Evolutionary conservation across 2,113 vertebrate species (phyloP).

Genomic region (Oryzias celebensis): DNA sequence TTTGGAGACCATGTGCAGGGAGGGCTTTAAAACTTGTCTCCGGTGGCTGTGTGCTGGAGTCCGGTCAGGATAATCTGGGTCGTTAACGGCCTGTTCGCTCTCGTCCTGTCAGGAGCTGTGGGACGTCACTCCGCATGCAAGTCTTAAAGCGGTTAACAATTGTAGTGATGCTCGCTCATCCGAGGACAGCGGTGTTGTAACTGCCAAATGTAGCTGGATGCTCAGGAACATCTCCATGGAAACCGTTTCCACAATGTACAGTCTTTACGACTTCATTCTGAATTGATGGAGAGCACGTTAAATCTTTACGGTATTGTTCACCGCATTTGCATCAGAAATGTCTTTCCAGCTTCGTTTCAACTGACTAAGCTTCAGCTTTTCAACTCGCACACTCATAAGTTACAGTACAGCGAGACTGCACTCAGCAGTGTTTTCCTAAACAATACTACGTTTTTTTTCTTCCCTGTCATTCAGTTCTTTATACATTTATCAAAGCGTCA

Average conservation of each 20-base stretch:
- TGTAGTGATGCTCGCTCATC: constrained; percentile 36
- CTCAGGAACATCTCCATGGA: constrained; percentile 45
- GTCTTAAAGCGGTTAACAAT: constrained; percentile 32
- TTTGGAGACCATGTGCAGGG: constrained; percentile 5
- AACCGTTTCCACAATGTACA: constrained; percentile 20
- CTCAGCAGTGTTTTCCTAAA: too few species aligned
- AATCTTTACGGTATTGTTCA: constrained; percentile 1
- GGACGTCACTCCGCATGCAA: constrained; percentile 28
- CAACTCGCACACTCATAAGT: background rate
- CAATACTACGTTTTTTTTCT: too few species aligned
- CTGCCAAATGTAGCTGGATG: constrained; percentile 16
- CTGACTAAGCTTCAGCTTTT: constrained; percentile 24
- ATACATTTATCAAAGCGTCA: too few species aligned
- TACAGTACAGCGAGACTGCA: too few species aligned
- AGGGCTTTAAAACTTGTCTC: constrained; percentile 37
- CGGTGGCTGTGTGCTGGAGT: constrained; percentile 31
- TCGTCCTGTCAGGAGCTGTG: constrained; percentile 37
- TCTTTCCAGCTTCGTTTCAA: background rate
- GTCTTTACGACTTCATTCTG: constrained; percentile 23
- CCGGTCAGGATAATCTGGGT: constrained; percentile 43
- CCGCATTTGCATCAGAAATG: background rate
- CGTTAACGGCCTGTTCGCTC: constrained; percentile 57
- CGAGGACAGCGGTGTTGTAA: constrained; percentile 15
- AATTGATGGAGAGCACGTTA: constrained; percentile 1
- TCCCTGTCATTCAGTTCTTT: too few species aligned